phyloP scores from a whole-genome alignment of 2,888 invertebrate genomes.

The Diadegma fenestrale region DNA sequence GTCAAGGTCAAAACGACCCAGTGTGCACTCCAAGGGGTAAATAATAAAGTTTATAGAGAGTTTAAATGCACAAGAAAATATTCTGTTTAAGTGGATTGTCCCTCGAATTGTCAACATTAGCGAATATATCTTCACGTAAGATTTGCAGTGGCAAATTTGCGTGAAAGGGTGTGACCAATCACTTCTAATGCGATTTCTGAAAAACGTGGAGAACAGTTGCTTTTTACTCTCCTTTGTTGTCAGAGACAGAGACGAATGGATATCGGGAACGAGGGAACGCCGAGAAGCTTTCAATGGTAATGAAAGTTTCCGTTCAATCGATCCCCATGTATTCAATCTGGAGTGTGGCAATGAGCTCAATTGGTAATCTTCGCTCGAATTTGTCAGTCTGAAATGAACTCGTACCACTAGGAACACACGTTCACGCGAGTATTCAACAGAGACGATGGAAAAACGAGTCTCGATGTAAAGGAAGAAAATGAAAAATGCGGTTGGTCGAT shows the following conservation, averaged over 20 bases:
- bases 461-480: not conserved
- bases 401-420: not conserved
- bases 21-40: no score
- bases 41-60: no score
- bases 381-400: conserved; percentile 41
- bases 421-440: not conserved
- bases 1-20: no score
- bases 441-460: not conserved
- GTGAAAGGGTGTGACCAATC: not conserved
- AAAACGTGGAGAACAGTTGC: conserved; percentile 13
- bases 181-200: not conserved
- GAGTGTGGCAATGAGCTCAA: conserved; percentile 42
- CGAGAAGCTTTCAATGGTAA: conserved; percentile 26
- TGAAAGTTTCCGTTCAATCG: conserved; percentile 16
- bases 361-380: conserved; percentile 54
- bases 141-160: not conserved
- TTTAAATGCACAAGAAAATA: no score
- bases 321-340: conserved; percentile 30
- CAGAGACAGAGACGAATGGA: conserved; percentile 53
- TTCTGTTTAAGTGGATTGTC: no score
- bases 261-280: conserved; percentile 44
- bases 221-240: conserved; percentile 44
- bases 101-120: no score
- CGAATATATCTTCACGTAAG: not conserved
- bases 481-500: not conserved